A percentile compares a stretch with the other conserved stretches of the same genome.
These are phyloP conservation scores for Pipa parva DNA, from an alignment of 2,113 vertebrate genomes.

Conservation along the genomic window DNA sequence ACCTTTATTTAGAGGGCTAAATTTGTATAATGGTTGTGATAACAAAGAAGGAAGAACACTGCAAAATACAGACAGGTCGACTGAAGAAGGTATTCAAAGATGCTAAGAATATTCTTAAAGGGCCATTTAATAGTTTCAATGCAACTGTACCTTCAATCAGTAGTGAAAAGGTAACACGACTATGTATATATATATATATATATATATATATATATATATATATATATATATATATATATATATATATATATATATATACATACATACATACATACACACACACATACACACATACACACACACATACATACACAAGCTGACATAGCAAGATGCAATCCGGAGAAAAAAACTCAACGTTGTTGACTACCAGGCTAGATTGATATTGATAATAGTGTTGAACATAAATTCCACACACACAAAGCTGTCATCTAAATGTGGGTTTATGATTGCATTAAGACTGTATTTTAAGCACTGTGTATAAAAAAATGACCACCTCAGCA, in stretches of 20 bases:
- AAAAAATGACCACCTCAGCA: slow-evolving; percentile 1
- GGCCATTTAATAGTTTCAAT: not conserved
- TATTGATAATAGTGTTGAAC: no score
- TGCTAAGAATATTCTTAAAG: not conserved
- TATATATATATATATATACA: no score
- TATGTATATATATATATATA: not conserved
- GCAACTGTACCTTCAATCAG: not conserved
- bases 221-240: no score
- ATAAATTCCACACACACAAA: not conserved
- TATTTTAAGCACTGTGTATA: slow-evolving; percentile 24
- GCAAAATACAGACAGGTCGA: not conserved
- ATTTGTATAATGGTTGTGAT: not conserved
- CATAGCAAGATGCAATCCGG: not conserved
- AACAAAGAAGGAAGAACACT: not conserved
- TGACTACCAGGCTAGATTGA: no score
- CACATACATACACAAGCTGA: not conserved
- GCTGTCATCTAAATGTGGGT: not conserved
- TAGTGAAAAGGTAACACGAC: not conserved
- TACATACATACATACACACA: no score
- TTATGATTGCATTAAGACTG: not conserved
- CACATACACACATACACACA: not conserved
- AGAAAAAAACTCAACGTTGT: not conserved
- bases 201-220: no score
- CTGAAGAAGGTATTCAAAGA: not conserved
- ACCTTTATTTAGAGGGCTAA: not conserved